Percentiles rank a stretch among this genome's conserved stretches.
Evolutionary conservation across 2,113 vertebrate genomes (phyloP).

Genomic region (Corythornis vintsioides): DNA sequence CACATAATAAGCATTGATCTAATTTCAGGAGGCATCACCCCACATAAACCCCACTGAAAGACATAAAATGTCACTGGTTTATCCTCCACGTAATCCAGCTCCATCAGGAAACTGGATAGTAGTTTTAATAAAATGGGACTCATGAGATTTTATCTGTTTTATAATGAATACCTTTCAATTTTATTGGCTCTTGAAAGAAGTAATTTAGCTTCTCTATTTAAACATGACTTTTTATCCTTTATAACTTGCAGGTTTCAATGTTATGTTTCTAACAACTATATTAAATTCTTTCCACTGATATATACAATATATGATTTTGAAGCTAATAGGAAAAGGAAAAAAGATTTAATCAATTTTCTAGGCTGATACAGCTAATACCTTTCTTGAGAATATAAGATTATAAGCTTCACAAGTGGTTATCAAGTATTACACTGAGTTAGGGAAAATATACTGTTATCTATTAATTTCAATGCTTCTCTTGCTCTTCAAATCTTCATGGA

Average conservation of each 20-base stretch:
- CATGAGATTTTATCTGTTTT: slow-evolving; percentile 79
- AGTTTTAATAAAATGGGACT: slow-evolving; percentile 79
- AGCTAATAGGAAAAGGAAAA: slow-evolving; percentile 21
- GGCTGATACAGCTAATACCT: not conserved
- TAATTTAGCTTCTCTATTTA: slow-evolving; percentile 77
- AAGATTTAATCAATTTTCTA: slow-evolving; percentile 31
- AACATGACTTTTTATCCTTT: slow-evolving; percentile 76
- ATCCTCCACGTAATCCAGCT: slow-evolving; percentile 56
- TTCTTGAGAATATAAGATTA: slow-evolving; percentile 26
- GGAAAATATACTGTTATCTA: slow-evolving; percentile 15
- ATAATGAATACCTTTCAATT: slow-evolving; percentile 77
- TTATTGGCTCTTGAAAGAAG: slow-evolving; percentile 75
- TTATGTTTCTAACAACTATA: slow-evolving; percentile 65
- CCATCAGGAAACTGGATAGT: slow-evolving; percentile 67
- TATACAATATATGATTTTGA: not conserved
- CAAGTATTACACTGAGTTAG: not conserved
- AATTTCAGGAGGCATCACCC: slow-evolving; percentile 45
- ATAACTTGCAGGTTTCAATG: slow-evolving; percentile 68
- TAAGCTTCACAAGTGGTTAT: slow-evolving; percentile 36
- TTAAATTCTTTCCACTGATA: slow-evolving; percentile 30
- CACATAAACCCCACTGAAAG: slow-evolving; percentile 53
- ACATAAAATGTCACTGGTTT: slow-evolving; percentile 61
- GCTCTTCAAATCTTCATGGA: not conserved
- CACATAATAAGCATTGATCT: slow-evolving; percentile 30
- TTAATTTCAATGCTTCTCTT: not conserved